Base-by-base conservation (phyloP, 2,888 invertebrate genomes). In the Brenthis daphne region DNA sequence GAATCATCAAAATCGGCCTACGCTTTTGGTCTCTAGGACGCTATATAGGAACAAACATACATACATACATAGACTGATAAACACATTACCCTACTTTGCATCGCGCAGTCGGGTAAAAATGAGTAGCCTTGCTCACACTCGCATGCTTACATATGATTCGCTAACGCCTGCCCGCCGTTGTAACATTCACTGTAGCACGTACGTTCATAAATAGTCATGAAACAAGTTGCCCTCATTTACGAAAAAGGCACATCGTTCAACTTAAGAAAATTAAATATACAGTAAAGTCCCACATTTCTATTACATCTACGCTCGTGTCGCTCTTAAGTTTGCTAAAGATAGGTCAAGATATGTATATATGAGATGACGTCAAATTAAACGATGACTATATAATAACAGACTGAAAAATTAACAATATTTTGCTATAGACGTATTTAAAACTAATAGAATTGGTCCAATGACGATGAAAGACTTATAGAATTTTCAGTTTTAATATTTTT, bases 121-220 rank as follows among this genome's bases (percentile, higher is more conserved):
- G 58, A 11, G 8, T 60, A 16, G 60, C 33, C 2, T 13, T 33
- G 13, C 60, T 29, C 29, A 50, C 11, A 60, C 48, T 29, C 12
- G 29, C n/a, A 60, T 29, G 12, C 48, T 60, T 60, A 20, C 20
- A 20, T 20, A 60, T 48, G 60, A 33, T 60, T 60, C 48, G 33
- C 60, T 50, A 48, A 50, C 60, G 60, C 50, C 48, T 50, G 48
- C 58, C 58, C 24, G 60, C 48, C 48, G 58, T 67, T 67, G 67
- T 58, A 20, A 37, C 54, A 66, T 50, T 61, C 29, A 55, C 16
- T 50, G 48, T 43, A 54, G 53, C 51, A 64, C 57, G 72, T 69
- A 65, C 67, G 69, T 72, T 69, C 71, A 74, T 71, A 68, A 68
- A 69, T 70, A 70, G 63, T 68, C 67, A 70, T 70, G 69, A 70